These are phyloP conservation scores for Batillaria attramentaria DNA, from an alignment of 1,140 invertebrate genomes.

Conservation along the genomic window DNA sequence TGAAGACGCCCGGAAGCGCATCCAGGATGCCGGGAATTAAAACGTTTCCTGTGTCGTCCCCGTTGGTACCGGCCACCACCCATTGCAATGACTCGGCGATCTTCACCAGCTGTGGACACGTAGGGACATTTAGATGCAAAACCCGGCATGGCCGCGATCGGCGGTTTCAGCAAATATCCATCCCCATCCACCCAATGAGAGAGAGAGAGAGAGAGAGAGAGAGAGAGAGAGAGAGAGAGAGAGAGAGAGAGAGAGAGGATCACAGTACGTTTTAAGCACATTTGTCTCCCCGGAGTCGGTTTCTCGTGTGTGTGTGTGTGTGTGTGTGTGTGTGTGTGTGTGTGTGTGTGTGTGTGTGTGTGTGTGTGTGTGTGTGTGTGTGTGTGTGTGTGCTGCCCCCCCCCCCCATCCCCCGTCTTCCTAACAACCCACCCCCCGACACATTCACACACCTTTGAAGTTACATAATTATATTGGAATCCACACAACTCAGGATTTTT, in stretches of 20 bases:
- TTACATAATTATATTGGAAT: no score
- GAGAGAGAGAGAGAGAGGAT: slow-evolving; percentile 44
- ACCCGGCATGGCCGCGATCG: not conserved
- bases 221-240: slow-evolving; percentile 35
- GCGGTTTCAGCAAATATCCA: not conserved
- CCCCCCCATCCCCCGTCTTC: no score
- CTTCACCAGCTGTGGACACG: slow-evolving; percentile 20
- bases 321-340: no score
- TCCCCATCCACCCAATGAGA: slow-evolving; percentile 44
- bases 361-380: no score
- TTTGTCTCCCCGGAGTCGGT: no score
- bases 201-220: slow-evolving; percentile 49
- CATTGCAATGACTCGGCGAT: slow-evolving; percentile 20
- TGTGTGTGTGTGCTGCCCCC: no score
- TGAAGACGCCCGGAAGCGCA: slow-evolving; percentile 32
- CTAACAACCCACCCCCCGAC: no score
- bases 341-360: no score
- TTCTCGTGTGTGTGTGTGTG: no score
- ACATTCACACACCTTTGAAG: no score
- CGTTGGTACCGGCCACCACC: slow-evolving; percentile 25
- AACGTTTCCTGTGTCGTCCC: slow-evolving; percentile 25
- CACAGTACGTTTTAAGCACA: not conserved
- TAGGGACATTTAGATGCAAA: no score
- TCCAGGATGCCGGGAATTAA: slow-evolving; percentile 25
- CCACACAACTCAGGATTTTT: no score